Evolutionary conservation across 2,113 vertebrate species (phyloP).

Genomic region (Notothenia rossii): DNA sequence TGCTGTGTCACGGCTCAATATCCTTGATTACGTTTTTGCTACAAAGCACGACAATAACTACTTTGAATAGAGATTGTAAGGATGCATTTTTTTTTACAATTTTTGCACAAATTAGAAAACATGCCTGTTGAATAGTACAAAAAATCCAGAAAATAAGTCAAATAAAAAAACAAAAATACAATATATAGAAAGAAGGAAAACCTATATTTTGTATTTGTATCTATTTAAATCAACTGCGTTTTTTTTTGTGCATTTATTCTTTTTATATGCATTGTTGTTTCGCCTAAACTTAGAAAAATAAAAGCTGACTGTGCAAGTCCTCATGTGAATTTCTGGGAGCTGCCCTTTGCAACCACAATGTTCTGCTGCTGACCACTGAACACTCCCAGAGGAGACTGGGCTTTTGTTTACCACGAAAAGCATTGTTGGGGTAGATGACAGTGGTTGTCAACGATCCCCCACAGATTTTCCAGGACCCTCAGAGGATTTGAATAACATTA

Average conservation of each 20-base stretch:
- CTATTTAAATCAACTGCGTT: neutral
- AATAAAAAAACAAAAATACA: neutral
- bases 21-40: slow-evolving; percentile 12
- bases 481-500: slow-evolving; percentile 30
- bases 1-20: slow-evolving; percentile 58
- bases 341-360: slow-evolving; percentile 14
- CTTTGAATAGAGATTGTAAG: neutral
- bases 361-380: slow-evolving; percentile 37
- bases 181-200: neutral
- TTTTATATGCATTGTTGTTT: neutral
- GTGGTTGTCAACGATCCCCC: slow-evolving; percentile 42
- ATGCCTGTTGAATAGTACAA: neutral
- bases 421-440: slow-evolving; percentile 43
- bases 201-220: neutral
- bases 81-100: neutral
- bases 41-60: neutral
- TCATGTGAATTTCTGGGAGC: slow-evolving; percentile 8
- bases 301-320: slow-evolving; percentile 24
- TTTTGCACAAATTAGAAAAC: neutral
- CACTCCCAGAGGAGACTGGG: slow-evolving; percentile 28
- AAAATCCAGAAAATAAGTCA: neutral
- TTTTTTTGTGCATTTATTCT: neutral
- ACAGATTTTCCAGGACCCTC: slow-evolving; percentile 32
- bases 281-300: neutral
- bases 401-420: slow-evolving; percentile 52